Evolutionary conservation across 2,888 invertebrate genomes (phyloP).

Genomic region (Leucophenga maculata): DNA sequence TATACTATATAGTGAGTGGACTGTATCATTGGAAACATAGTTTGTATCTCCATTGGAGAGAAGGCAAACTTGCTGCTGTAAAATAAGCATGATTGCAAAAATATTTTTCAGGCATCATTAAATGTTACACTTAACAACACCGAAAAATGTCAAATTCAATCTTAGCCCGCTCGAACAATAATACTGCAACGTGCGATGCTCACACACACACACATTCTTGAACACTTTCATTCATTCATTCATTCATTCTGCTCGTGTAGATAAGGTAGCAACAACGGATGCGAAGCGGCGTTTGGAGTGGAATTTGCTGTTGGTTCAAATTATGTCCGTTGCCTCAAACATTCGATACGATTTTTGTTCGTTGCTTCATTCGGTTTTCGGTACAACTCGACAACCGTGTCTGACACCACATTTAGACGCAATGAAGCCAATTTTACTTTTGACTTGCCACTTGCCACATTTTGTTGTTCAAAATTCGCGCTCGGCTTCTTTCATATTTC

Average conservation of each 20-base stretch:
- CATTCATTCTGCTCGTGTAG: constrained; percentile 24
- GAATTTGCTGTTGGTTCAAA: constrained; percentile 1
- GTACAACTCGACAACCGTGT: constrained; percentile 37
- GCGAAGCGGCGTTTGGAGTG: constrained; percentile 17
- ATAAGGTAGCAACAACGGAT: constrained; percentile 38
- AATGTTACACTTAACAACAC: constrained; percentile 55
- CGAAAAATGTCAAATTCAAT: constrained; percentile 58
- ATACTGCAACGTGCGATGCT: constrained; percentile 15
- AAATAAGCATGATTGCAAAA: constrained; percentile 48
- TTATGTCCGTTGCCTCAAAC: too few species aligned
- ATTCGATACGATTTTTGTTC: too few species aligned
- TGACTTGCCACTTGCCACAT: constrained; percentile 29
- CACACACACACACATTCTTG: background rate
- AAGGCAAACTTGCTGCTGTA: constrained; percentile 16
- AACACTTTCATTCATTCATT: too few species aligned
- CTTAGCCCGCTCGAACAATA: constrained; percentile 35
- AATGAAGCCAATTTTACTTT: constrained; percentile 60
- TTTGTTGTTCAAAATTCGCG: too few species aligned
- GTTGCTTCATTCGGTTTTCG: background rate
- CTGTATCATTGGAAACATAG: background rate
- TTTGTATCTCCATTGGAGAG: background rate
- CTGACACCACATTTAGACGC: constrained; percentile 59
- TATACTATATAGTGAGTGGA: background rate
- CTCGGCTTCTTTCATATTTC: background rate
- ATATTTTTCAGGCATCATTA: constrained; percentile 63